phyloP scores from a whole-genome alignment of 1,140 invertebrate genomes.

The Babylonia areolata region DNA sequence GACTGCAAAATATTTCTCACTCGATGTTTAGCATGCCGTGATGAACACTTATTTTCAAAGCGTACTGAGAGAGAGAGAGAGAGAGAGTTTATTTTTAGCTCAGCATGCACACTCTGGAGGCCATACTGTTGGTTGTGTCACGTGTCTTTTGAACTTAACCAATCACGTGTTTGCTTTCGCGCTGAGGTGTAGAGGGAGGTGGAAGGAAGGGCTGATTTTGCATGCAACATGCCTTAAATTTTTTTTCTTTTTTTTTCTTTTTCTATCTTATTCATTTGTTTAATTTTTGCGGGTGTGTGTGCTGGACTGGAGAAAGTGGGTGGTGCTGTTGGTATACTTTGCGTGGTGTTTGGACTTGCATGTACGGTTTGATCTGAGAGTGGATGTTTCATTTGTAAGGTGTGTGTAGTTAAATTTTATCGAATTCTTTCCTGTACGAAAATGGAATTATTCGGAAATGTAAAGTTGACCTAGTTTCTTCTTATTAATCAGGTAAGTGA shows the following conservation, averaged over 20 bases:
- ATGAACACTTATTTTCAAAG: too few relatives aligned
- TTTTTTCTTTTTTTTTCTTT: too few relatives aligned
- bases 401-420: too few relatives aligned
- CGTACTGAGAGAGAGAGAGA: too few relatives aligned
- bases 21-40: too few relatives aligned
- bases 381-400: not conserved
- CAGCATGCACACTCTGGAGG: not conserved
- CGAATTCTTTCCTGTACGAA: too few relatives aligned
- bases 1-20: not conserved
- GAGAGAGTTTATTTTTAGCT: too few relatives aligned
- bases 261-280: too few relatives aligned
- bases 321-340: not conserved
- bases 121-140: not conserved
- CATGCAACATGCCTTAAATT: too few relatives aligned
- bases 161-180: not conserved
- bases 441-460: too few relatives aligned
- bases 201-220: not conserved
- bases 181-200: not conserved
- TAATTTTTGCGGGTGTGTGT: not conserved
- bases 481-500: too few relatives aligned
- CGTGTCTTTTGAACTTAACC: not conserved
- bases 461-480: too few relatives aligned
- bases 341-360: not conserved
- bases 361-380: not conserved
- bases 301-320: not conserved